A percentile compares a stretch with the other conserved stretches of the same genome.
phyloP scores from a whole-genome alignment of 2,797 vertebrate genomes.

The Sphaeramia orbicularis region DNA sequence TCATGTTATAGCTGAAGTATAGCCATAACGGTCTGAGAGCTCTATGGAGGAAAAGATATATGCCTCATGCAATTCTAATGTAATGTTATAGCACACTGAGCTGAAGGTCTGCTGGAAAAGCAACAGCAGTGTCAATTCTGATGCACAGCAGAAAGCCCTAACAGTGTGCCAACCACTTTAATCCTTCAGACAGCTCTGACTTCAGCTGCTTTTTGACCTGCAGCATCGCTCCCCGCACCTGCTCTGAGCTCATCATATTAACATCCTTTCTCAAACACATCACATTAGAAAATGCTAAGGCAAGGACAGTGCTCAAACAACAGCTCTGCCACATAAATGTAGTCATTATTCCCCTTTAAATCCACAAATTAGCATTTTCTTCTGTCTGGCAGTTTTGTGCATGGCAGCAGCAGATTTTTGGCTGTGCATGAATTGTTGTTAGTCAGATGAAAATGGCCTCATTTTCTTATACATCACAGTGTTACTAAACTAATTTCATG shows the following conservation, averaged over 20 bases:
- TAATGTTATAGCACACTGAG: slow-evolving; percentile 12
- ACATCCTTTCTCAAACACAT: slow-evolving; percentile 16
- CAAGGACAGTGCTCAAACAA: neutral
- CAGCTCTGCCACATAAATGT: slow-evolving; percentile 6
- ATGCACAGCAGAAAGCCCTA: neutral
- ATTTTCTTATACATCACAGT: neutral
- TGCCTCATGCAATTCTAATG: slow-evolving; percentile 34
- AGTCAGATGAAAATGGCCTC: neutral
- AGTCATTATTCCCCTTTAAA: slow-evolving; percentile 33
- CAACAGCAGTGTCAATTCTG: slow-evolving; percentile 32
- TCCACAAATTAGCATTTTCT: slow-evolving; percentile 31
- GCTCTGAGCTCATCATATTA: slow-evolving; percentile 14
- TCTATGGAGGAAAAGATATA: slow-evolving; percentile 15
- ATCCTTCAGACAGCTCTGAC: neutral
- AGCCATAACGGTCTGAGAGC: neutral
- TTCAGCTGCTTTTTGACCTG: slow-evolving; percentile 37
- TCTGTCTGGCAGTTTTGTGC: slow-evolving; percentile 4
- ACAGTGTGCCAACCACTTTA: slow-evolving; percentile 28
- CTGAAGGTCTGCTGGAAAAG: slow-evolving; percentile 13
- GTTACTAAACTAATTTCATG: slow-evolving; percentile 21
- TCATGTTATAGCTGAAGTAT: slow-evolving; percentile 12
- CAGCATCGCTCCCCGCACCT: slow-evolving; percentile 18
- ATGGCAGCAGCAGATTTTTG: slow-evolving; percentile 2
- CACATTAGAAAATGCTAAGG: slow-evolving; percentile 9
- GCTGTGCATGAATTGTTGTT: slow-evolving; percentile 5